A percentile compares a stretch with the other conserved stretches of the same genome.
Conservation (phyloP, 92 coral and sea anemone species). For the Galaxea fascicularis region DNA sequence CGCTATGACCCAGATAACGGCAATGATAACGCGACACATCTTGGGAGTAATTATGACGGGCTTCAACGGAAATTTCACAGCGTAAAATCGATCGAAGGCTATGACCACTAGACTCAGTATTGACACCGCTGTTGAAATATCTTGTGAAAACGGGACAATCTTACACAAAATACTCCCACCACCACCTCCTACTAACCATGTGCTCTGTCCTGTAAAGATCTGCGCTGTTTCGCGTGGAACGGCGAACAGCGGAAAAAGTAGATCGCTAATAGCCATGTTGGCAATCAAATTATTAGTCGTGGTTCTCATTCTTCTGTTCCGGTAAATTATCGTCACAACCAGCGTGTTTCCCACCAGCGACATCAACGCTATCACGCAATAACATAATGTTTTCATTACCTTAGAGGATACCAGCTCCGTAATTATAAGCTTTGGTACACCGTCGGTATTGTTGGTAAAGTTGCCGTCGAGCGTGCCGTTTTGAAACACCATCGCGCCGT, state of each 20-base stretch:
- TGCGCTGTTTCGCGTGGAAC: conserved; percentile 38
- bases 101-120: conserved; percentile 64
- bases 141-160: conserved; percentile 41
- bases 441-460: background rate
- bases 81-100: conserved; percentile 66
- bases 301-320: conserved; percentile 49
- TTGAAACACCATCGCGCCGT: background rate
- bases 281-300: conserved; percentile 47
- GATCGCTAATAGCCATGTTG: conserved; percentile 44
- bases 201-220: conserved; percentile 9
- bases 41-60: conserved; percentile 42
- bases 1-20: conserved; percentile 49
- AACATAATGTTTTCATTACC: conserved; percentile 19
- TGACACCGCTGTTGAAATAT: conserved; percentile 63
- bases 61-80: conserved; percentile 61
- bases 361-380: conserved; percentile 37
- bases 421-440: background rate
- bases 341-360: conserved; percentile 47
- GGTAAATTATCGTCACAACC: conserved; percentile 36
- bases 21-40: conserved; percentile 49
- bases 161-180: conserved; percentile 46
- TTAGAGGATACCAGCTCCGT: background rate
- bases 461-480: background rate
- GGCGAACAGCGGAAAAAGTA: conserved; percentile 42
- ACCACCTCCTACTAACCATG: conserved; percentile 33